Percentiles rank a stretch among this genome's conserved stretches.
These are phyloP conservation scores for Falco naumanni DNA, from an alignment of 2,797 vertebrate genomes.

Conservation along the genomic window DNA sequence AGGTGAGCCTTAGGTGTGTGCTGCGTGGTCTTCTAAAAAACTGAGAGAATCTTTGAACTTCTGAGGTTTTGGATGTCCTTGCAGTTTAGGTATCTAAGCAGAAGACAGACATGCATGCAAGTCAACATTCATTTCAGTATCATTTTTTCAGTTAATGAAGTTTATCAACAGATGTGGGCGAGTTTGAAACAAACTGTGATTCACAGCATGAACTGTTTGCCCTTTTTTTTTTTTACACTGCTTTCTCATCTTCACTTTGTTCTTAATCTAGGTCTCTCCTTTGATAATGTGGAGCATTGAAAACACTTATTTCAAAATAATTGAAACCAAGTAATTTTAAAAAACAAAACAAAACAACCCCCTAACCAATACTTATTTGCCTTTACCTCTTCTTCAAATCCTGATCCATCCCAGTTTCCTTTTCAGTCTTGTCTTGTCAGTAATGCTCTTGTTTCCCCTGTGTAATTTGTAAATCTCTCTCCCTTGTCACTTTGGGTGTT, in stretches of 20 bases:
- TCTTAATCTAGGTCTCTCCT: constrained; percentile 22
- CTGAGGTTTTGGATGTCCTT: background rate
- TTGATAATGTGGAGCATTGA: background rate
- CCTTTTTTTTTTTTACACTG: background rate
- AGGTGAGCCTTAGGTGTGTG: background rate
- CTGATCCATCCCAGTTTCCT: background rate
- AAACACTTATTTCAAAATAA: constrained; percentile 12
- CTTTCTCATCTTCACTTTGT: constrained; percentile 33
- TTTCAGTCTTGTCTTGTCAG: background rate
- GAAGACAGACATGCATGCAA: background rate
- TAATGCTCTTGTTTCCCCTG: too few species aligned
- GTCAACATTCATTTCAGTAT: background rate
- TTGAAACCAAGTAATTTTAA: background rate
- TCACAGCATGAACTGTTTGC: background rate
- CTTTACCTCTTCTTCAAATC: background rate
- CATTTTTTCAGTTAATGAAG: constrained; percentile 28
- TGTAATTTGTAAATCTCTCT: background rate
- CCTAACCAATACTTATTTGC: background rate
- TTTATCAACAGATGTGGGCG: background rate
- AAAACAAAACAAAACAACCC: background rate
- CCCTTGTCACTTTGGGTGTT: background rate
- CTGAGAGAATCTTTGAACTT: background rate
- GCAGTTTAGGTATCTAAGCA: background rate
- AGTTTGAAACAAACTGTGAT: constrained; percentile 19
- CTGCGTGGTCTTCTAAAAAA: background rate